Conservation (phyloP, 2,888 invertebrate species). For the Seira musarum region DNA sequence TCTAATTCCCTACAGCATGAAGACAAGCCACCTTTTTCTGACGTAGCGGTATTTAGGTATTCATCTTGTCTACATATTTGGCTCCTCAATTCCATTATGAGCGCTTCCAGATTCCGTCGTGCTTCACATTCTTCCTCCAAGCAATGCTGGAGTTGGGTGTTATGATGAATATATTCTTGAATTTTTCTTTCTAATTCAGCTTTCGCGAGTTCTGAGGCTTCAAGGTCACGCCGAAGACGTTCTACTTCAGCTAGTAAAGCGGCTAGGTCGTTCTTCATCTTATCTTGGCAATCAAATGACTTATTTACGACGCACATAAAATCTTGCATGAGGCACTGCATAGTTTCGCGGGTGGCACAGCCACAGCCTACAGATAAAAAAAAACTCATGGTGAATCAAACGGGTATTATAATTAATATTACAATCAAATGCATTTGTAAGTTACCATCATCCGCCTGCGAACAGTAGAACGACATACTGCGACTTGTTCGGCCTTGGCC, state of each 20-base stretch:
- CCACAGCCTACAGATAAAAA: conserved; percentile 29
- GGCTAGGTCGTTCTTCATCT: conserved; percentile 17
- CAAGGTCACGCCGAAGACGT: conserved; percentile 45
- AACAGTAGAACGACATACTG: conserved; percentile 33
- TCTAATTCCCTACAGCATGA: conserved; percentile 50
- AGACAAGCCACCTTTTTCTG: conserved; percentile 47
- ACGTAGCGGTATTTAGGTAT: conserved; percentile 42
- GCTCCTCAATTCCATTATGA: conserved; percentile 51
- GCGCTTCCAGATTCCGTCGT: conserved; percentile 50
- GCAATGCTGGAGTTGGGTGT: conserved; percentile 54
- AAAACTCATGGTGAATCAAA: not conserved
- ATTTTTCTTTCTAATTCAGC: conserved; percentile 58
- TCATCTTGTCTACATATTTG: conserved; percentile 56
- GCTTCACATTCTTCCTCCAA: conserved; percentile 58
- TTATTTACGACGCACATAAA: conserved; percentile 64
- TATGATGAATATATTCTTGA: conserved; percentile 47
- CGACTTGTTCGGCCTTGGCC: not conserved
- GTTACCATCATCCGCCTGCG: conserved; percentile 25
- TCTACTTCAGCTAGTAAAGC: conserved; percentile 45
- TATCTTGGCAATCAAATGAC: conserved; percentile 57
- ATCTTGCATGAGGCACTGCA: conserved; percentile 59
- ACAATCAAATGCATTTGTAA: not conserved
- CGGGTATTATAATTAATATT: not conserved
- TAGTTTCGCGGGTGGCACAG: conserved; percentile 44
- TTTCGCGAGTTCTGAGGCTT: conserved; percentile 51